Evolutionary conservation across 2,113 vertebrate species (phyloP), one percentile per base, ranked within the genome.

Genomic region (Pluvialis apricaria): DNA sequence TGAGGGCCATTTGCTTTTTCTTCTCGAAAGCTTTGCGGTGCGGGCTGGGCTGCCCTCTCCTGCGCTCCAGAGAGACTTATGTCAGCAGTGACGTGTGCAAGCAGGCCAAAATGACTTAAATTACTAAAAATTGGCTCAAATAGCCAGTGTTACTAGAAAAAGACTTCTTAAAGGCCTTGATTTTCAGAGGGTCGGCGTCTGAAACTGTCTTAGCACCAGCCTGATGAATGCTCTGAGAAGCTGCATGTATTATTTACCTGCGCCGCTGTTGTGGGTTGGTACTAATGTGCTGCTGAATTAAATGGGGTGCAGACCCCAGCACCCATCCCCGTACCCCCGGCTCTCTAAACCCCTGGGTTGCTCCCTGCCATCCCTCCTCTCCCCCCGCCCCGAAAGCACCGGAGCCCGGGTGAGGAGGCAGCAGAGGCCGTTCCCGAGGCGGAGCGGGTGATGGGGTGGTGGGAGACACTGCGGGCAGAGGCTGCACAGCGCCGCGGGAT

Each of bases 181-280:
- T 80, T 80, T 44, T 72, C 62, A 36, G 61, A 55, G 21, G 28
- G 10, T 34, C 76, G 4, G 1, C 28, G 42, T 21, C 58, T 87
- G 88, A 52, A 49, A 36, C 36, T 42, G 22, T 22, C 25, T 62
- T 31, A 19, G 32, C 31, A 54, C 60, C 49, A 5, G 38, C 31
- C 68, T 17, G 15, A 14, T 15, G 11, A 36, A 16, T 10, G 29
- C 54, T 25, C 20, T 2, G 44, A 60, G 64, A 45, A 75, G 81
- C 55, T 4, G 10, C 3, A 1, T 40, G 2, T 5, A 0, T 19
- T 14, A 1, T n/a, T 32, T 26, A 60, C 58, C 72, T 14, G 11
- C 0, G 2, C 40, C 0, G 4, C 6, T 29, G 11, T 1, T 17
- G 9, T 7, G 49, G 58, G 6, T 9, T 40, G 32, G 47, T 25